Percentiles rank a stretch among this genome's conserved stretches.
Conservation (phyloP, 2,797 vertebrate species). For the Darevskia mixta region DNA sequence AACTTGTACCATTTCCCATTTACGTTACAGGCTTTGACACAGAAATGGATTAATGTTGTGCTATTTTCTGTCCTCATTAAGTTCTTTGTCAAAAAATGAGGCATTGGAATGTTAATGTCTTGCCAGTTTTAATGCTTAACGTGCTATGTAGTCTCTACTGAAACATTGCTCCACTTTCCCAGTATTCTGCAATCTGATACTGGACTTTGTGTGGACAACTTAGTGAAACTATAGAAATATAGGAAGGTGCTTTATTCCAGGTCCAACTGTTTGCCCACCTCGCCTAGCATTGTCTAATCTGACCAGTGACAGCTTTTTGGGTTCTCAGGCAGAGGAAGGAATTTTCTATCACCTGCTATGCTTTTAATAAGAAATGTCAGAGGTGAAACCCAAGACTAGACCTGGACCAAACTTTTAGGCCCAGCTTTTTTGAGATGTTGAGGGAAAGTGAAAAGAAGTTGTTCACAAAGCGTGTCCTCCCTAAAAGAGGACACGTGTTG, state of each 20-base stretch:
- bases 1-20: slow-evolving; percentile 39
- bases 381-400: too few relatives aligned
- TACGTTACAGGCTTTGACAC: slow-evolving; percentile 48
- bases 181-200: neutral
- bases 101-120: slow-evolving; percentile 53
- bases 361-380: too few relatives aligned
- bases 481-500: too few relatives aligned
- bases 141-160: neutral
- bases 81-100: slow-evolving; percentile 59
- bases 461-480: neutral
- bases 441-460: neutral
- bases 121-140: slow-evolving; percentile 48
- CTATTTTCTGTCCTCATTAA: slow-evolving; percentile 67
- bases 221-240: neutral
- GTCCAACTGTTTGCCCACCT: too few relatives aligned
- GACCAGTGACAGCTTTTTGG: too few relatives aligned
- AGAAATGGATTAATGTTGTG: slow-evolving; percentile 56
- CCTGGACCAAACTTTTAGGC: too few relatives aligned
- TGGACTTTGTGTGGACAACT: neutral
- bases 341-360: too few relatives aligned
- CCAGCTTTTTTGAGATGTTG: too few relatives aligned
- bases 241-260: neutral
- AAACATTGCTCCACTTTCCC: slow-evolving; percentile 9
- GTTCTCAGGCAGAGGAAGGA: too few relatives aligned
- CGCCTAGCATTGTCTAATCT: too few relatives aligned